Evolutionary conservation across 2,888 invertebrate species (phyloP), one percentile per base, ranked within the genome.

Genomic region (Archips crataeganus): DNA sequence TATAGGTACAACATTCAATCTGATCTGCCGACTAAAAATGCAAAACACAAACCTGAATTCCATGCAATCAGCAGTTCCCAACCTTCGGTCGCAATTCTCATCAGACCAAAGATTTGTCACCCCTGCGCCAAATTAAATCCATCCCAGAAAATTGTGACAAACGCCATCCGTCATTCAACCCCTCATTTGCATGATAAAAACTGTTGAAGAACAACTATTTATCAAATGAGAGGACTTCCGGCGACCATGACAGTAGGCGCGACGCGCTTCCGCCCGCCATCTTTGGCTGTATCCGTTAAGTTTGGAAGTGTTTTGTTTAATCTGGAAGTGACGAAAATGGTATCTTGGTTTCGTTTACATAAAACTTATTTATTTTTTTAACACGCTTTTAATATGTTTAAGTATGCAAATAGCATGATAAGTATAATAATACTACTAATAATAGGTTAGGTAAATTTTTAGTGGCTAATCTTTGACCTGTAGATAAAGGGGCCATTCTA

Each of bases 171-270:
- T 94, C 94, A 94, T 94, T 89, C 80, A 78, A 84, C 93, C 92
- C 94, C 92, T 93, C 93, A 94, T 94, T 93, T 94, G 93, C 94
- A 94, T 94, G 91, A 92, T 92, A 93, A 94, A 93, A 94, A 94
- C 93, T 91, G 88, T 89, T 90, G 88, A 92, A 93, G 94, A 93
- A 94, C 94, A 93, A 94, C 94, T 94, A 94, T 94, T 94, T 94
- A 94, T 94, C 94, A 94, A 94, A 93, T 91, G 87, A 93, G 87
- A 83, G 91, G 84, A 91, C 90, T 92, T 94, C 94, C 94, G 93
- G 89, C 89, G 82, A 90, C 91, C 89, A 88, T 92, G 93, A 90
- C 92, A 90, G 90, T 87, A 91, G 93, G 92, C 94, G 93, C 94
- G 92, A 92, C 92, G 87, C 80, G 84, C 82, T 92, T 93, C 93